Conservation (phyloP, 2,797 vertebrate genomes). For the Poecilia velifera region DNA sequence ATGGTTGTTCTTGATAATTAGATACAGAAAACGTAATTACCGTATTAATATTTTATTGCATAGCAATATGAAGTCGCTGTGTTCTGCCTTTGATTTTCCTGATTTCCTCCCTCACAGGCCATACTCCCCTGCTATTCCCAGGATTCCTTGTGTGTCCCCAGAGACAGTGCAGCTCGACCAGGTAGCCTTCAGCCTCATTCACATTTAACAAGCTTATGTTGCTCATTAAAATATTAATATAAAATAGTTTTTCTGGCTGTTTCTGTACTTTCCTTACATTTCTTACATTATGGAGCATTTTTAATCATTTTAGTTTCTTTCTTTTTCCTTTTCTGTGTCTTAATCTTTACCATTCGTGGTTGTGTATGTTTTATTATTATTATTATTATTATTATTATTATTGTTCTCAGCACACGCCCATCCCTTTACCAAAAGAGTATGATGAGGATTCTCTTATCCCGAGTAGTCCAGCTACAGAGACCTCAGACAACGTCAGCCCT, state of each 20-base stretch:
- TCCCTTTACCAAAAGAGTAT: slow-evolving; percentile 90
- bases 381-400: not conserved
- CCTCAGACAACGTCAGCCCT: slow-evolving; percentile 98
- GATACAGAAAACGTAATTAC: not conserved
- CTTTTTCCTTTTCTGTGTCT: not conserved
- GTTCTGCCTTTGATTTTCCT: slow-evolving; percentile 19
- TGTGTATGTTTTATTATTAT: slow-evolving; percentile 10
- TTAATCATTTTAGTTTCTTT: slow-evolving; percentile 6
- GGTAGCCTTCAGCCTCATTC: slow-evolving; percentile 63
- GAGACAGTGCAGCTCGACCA: slow-evolving; percentile 89
- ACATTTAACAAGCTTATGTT: slow-evolving; percentile 21
- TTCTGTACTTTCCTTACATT: not conserved
- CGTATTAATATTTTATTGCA: not conserved
- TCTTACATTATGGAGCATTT: not conserved
- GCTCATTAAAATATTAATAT: not conserved
- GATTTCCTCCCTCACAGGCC: slow-evolving; percentile 75
- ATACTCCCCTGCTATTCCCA: slow-evolving; percentile 91
- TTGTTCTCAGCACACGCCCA: slow-evolving; percentile 77
- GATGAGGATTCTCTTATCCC: slow-evolving; percentile 97
- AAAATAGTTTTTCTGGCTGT: not conserved
- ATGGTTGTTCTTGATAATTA: not conserved
- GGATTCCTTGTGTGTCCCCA: slow-evolving; percentile 91
- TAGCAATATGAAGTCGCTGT: not conserved
- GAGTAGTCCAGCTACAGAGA: slow-evolving; percentile 97
- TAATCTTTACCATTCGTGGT: slow-evolving; percentile 25